phyloP scores from a whole-genome alignment of 1,140 invertebrate species.

The Telenomus remus region DNA sequence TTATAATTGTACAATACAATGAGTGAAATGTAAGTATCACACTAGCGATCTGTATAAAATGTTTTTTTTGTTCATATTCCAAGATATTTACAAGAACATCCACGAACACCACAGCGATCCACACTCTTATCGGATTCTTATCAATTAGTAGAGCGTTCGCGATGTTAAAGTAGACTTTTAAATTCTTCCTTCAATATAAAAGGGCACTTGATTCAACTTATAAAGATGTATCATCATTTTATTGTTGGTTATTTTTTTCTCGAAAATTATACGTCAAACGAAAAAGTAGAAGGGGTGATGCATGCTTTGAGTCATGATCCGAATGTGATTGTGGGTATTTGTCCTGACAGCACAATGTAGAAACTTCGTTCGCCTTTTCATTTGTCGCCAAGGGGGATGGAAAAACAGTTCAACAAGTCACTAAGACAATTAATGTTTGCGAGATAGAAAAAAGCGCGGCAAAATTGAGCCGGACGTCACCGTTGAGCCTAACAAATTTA shows the following conservation, averaged over 20 bases:
- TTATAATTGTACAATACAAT: constrained; percentile 55
- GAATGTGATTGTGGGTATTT: constrained; percentile 21
- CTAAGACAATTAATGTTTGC: neutral
- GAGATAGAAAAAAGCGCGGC: neutral
- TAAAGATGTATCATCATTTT: constrained; percentile 61
- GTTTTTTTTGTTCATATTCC: constrained; percentile 60
- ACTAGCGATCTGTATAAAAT: constrained; percentile 73
- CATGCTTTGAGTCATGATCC: constrained; percentile 8
- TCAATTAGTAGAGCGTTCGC: constrained; percentile 51
- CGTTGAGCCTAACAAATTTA: constrained; percentile 1
- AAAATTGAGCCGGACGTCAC: constrained; percentile 15
- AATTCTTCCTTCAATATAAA: constrained; percentile 67
- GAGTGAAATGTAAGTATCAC: constrained; percentile 51
- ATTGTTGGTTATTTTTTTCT: constrained; percentile 42
- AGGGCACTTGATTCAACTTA: constrained; percentile 73
- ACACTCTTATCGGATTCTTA: constrained; percentile 46
- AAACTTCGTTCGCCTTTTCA: constrained; percentile 15
- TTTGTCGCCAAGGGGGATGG: neutral
- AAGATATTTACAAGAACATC: constrained; percentile 65
- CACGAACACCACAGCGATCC: constrained; percentile 52
- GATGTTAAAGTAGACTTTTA: constrained; percentile 54
- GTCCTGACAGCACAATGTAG: constrained; percentile 37
- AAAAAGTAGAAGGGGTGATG: constrained; percentile 15
- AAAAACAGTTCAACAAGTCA: constrained; percentile 3
- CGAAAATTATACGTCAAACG: constrained; percentile 45